Conservation (phyloP, 2,113 vertebrate species). For the Addax nasomaculatus region DNA sequence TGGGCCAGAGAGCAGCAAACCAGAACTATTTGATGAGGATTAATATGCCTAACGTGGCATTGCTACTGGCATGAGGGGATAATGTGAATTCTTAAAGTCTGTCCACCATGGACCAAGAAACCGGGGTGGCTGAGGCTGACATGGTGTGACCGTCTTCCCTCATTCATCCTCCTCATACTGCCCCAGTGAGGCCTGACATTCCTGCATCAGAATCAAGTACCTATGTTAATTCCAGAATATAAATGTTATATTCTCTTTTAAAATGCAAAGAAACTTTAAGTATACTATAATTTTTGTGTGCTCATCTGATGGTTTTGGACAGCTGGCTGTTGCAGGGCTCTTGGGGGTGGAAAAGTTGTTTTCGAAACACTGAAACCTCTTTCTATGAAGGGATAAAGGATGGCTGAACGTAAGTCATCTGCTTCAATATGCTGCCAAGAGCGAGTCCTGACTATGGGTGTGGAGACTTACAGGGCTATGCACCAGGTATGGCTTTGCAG, state of each 20-base stretch:
- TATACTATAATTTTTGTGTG: not conserved
- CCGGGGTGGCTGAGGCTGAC: not conserved
- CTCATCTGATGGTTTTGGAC: not conserved
- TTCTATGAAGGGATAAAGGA: not conserved
- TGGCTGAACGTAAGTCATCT: not conserved
- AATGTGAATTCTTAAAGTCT: not conserved
- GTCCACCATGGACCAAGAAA: not conserved
- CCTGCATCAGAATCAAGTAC: not conserved
- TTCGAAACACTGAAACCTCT: not conserved
- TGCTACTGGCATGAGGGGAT: not conserved
- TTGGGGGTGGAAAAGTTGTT: not conserved
- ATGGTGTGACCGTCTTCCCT: not conserved
- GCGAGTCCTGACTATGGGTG: not conserved
- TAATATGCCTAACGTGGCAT: too few species aligned
- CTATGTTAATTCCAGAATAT: not conserved
- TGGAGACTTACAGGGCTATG: not conserved
- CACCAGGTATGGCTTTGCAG: not conserved
- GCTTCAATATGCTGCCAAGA: not conserved
- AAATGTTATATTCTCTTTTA: not conserved
- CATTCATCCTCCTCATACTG: not conserved
- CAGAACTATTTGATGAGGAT: not conserved
- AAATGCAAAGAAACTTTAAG: not conserved
- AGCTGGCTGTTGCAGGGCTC: not conserved
- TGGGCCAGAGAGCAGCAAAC: not conserved
- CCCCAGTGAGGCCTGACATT: not conserved